A percentile compares a stretch with the other conserved stretches of the same genome.
phyloP scores from a whole-genome alignment of 2,888 invertebrate genomes.

The Patella caerulea region DNA sequence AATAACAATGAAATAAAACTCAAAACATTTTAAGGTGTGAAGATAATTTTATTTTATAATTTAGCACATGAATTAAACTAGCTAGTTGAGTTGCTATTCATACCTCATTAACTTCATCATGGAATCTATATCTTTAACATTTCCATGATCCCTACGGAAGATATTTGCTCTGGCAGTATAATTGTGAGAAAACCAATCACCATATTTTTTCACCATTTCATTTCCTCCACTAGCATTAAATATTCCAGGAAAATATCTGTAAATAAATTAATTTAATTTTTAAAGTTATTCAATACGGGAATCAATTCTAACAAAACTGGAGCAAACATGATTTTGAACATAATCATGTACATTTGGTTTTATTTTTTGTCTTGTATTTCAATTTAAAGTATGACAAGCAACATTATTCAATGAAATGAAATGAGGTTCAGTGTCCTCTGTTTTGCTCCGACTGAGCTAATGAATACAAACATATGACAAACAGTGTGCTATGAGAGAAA shows the following conservation, averaged over 20 bases:
- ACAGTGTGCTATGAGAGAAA: no score
- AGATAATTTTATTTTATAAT: not conserved
- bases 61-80: no score
- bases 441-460: no score
- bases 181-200: constrained; percentile 78
- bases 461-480: no score
- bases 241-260: constrained; percentile 76
- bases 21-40: no score
- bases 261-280: constrained; percentile 16
- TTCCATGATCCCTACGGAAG: constrained; percentile 76
- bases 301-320: no score
- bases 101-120: constrained; percentile 77
- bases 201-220: constrained; percentile 75
- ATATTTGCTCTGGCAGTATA: constrained; percentile 79
- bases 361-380: not conserved
- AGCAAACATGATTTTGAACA: no score
- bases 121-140: constrained; percentile 75
- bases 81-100: not conserved
- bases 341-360: no score
- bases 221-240: constrained; percentile 78
- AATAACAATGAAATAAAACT: no score
- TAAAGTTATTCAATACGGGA: not conserved
- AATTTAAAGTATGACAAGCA: not conserved
- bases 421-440: no score
- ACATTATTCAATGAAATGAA: no score